Conservation (phyloP, 1,140 invertebrate genomes). For the Euura saliciscinereae region DNA sequence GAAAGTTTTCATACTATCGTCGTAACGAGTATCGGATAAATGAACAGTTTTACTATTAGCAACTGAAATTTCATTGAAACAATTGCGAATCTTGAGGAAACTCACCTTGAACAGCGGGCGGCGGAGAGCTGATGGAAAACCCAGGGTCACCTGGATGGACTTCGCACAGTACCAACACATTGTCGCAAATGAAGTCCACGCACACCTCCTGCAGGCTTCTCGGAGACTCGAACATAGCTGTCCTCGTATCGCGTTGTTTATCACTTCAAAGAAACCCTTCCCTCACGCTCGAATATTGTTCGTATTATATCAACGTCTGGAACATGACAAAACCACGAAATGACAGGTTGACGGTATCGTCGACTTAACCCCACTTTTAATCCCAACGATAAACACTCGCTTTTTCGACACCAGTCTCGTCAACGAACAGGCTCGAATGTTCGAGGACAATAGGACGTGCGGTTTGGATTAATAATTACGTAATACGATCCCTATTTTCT, state of each 20-base stretch:
- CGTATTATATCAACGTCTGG: background rate
- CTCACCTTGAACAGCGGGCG: slow-evolving; percentile 15
- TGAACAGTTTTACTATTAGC: slow-evolving; percentile 6
- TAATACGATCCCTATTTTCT: background rate
- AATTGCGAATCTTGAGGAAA: background rate
- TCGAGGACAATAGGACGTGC: too few relatives aligned
- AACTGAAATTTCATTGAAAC: background rate
- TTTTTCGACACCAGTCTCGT: too few relatives aligned
- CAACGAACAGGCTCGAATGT: too few relatives aligned
- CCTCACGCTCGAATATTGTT: background rate
- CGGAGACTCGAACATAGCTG: slow-evolving; percentile 68
- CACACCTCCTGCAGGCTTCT: slow-evolving; percentile 70
- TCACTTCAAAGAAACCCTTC: slow-evolving; percentile 1
- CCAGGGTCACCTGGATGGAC: slow-evolving; percentile 44
- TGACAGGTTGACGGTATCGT: background rate
- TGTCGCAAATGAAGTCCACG: slow-evolving; percentile 74
- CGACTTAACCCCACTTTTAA: slow-evolving; percentile 1
- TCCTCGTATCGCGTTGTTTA: background rate
- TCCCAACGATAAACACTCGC: background rate
- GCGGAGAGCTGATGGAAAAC: slow-evolving; percentile 20
- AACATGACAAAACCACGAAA: background rate
- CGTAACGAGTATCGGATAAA: too few relatives aligned
- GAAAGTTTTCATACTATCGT: too few relatives aligned
- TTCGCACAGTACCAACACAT: slow-evolving; percentile 68
- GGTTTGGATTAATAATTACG: background rate